Evolutionary conservation across 2,888 invertebrate species (phyloP), one percentile per base, ranked within the genome.

Genomic region (Acheta domesticus): DNA sequence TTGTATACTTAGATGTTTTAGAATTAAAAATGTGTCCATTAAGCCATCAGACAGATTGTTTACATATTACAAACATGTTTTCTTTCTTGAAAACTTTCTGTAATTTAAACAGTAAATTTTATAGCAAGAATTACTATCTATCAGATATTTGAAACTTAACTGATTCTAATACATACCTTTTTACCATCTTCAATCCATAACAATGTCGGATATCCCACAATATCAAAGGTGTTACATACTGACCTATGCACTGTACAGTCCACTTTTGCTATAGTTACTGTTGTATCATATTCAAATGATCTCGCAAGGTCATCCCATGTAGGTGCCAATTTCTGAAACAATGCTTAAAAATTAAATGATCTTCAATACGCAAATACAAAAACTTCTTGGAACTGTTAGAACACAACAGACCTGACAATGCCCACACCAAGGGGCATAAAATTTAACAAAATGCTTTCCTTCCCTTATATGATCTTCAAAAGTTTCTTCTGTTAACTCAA

Each of bases 381-480:
- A 14, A 1, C 14, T 20, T n/a, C 19, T 73, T n/a, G 73, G 19
- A 73, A 73, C 73, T n/a, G 5, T 80, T 82, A 49, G 77, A 8
- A 50, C 21, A 79, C 78, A 75, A 78, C 78, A 84, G 87, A 93
- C 93, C 89, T 93, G 94, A 84, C 96, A 96, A 84, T 94, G 94
- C 80, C 93, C 89, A 86, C 97, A 97, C 97, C 97, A 97, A 0
- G 97, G 96, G 0, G 95, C 95, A 87, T 93, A 97, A 86, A 97
- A 97, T 88, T 96, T 96, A 8, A 97, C 89, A 85, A 97, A 97
- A 86, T 95, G 94, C 84, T 93, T 92, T 77, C 96, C 96, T 76
- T 86, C 89, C 1, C 91, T 89, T 0, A 95, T 88, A 85, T 92
- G 92, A 83, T 92, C 91, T 82, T 92, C 91, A 85, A 95, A 94